Evolutionary conservation across 2,888 invertebrate species (phyloP), one percentile per base, ranked within the genome.

Genomic region (Drosophila setosimentum): DNA sequence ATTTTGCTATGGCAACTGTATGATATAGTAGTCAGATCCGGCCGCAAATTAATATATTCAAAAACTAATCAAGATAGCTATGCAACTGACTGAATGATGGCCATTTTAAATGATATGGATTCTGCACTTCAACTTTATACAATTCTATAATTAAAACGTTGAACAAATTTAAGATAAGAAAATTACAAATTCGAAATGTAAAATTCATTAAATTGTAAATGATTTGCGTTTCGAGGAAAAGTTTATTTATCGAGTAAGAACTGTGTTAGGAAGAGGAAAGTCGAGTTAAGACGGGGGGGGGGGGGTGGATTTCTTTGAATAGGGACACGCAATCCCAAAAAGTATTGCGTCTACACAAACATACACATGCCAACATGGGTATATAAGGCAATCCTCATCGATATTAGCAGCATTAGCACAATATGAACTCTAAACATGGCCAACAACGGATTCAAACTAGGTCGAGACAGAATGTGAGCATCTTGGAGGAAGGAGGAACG

Each of bases 361-460:
- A 51, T 32, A 27, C 21, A 58, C 18, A 58, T 8, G 5, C 16
- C 10, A 16, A 37, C 18, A 37, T 53, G 33, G 24, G 30, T 13
- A 24, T 13, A 45, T 42, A 30, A 24, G 24, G 45, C 42, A 61
- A 37, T 40, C 51, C 24, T 51, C 29, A 37, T 50, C 61, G 51
- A 61, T 55, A 58, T 63, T 63, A 48, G 59, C 48, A 58, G 59
- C 30, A 64, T 58, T 58, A 45, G 60, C 59, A 59, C 71, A 71
- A 66, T 67, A 64, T 72, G 71, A 71, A 71, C 72, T 83, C 75
- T 59, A 72, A 85, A 71, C 70, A 76, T 69, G 73, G 78, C 55
- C 49, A 68, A 66, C 68, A 73, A 59, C 77, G 73, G 68, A 74
- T 73, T 72, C 79, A 79, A 84, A 85, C 74, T 82, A 73, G 83